phyloP scores from a whole-genome alignment of 2,113 vertebrate species.

The Pseudorhombus dupliciocellatus region DNA sequence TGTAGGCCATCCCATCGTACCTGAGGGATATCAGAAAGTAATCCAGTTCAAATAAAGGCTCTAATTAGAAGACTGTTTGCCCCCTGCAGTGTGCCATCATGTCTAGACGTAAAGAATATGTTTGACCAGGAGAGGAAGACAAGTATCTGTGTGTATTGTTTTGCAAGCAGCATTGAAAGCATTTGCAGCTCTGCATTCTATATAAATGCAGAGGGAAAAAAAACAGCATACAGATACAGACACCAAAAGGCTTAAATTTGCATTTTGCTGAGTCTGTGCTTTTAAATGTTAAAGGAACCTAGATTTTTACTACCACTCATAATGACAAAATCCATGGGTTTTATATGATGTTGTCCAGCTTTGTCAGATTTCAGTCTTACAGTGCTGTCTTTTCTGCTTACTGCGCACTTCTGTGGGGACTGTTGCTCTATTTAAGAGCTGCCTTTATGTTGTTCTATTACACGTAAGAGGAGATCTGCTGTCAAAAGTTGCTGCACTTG shows the following conservation, averaged over 20 bases:
- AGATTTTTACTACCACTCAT: not conserved
- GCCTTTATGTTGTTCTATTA: not conserved
- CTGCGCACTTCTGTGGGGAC: not conserved
- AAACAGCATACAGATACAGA: conserved; percentile 2
- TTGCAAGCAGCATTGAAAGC: conserved; percentile 19
- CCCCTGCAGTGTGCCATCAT: not conserved
- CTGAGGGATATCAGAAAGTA: conserved; percentile 61
- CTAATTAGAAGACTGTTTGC: not conserved
- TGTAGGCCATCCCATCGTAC: conserved; percentile 87
- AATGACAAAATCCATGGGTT: not conserved
- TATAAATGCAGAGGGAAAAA: conserved; percentile 5
- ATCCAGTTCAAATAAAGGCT: not conserved
- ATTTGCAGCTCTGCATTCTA: conserved; percentile 25
- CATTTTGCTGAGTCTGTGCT: conserved; percentile 48
- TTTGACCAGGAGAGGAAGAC: conserved; percentile 2
- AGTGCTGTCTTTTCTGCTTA: conserved; percentile 22
- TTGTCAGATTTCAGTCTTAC: conserved; percentile 20
- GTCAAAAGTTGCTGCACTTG: not conserved
- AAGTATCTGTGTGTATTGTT: not conserved
- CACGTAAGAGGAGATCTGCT: not conserved
- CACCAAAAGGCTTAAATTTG: conserved; percentile 20
- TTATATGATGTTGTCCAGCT: conserved; percentile 22
- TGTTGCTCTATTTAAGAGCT: not conserved
- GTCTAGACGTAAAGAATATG: not conserved
- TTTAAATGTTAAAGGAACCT: conserved; percentile 28